Evolutionary conservation across 2,797 vertebrate genomes (phyloP).

Genomic region (Poecile montanus): DNA sequence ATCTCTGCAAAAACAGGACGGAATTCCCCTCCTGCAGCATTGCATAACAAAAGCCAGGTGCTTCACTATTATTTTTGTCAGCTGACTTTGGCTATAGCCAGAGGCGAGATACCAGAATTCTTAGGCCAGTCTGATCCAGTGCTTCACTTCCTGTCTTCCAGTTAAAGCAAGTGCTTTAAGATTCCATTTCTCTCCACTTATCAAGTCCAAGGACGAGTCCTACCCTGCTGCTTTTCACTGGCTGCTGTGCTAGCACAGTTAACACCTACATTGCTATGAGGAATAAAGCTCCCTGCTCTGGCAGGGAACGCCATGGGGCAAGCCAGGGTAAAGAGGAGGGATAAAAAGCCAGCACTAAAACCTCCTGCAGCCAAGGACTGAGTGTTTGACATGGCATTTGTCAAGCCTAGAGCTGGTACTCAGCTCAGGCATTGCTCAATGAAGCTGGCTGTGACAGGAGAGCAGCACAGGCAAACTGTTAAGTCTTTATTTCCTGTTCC

Average conservation of each 20-base stretch:
- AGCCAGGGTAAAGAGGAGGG: background rate
- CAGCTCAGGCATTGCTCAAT: background rate
- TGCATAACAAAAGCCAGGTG: constrained; percentile 55
- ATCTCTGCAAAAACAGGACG: constrained; percentile 12
- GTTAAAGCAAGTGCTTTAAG: background rate
- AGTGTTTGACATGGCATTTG: background rate
- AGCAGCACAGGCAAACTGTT: background rate
- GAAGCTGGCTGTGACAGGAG: background rate
- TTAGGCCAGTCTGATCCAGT: constrained; percentile 40
- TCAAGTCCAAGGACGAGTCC: background rate
- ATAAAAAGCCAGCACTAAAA: background rate
- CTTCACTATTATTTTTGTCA: constrained; percentile 51
- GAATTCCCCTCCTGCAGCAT: constrained; percentile 58
- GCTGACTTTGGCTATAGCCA: constrained; percentile 46
- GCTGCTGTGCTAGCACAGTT: background rate
- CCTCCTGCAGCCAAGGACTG: background rate
- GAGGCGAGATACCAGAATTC: constrained; percentile 15
- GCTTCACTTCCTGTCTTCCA: constrained; percentile 54
- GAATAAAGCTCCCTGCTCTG: background rate
- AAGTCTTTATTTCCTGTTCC: constrained; percentile 54
- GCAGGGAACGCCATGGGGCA: background rate
- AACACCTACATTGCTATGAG: background rate
- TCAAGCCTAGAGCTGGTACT: background rate
- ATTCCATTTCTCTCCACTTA: background rate
- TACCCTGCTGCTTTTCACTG: background rate